Evolutionary conservation across 2,797 vertebrate genomes (phyloP).

Genomic region (Notolabrus celidotus): DNA sequence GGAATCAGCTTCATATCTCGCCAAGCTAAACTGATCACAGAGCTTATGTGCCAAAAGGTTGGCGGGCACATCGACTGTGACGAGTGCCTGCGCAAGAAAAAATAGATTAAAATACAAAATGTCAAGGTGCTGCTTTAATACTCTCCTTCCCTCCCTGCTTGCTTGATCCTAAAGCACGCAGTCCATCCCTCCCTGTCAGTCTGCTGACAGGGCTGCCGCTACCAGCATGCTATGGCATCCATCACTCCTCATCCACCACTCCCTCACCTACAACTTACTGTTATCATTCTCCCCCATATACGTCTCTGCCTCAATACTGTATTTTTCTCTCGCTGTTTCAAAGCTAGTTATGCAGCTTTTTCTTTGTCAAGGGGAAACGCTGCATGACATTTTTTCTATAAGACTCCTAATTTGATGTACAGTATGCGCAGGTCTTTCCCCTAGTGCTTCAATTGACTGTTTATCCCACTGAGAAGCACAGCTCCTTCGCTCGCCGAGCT

Average conservation of each 20-base stretch:
- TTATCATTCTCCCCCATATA: slow-evolving; percentile 4
- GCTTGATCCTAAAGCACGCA: slow-evolving; percentile 32
- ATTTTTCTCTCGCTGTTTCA: neutral
- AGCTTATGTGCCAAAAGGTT: slow-evolving; percentile 34
- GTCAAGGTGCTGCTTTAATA: slow-evolving; percentile 60
- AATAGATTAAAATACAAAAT: slow-evolving; percentile 64
- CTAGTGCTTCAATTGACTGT: neutral
- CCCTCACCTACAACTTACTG: neutral
- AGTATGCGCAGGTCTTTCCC: neutral
- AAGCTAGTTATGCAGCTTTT: neutral
- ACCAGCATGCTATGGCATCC: slow-evolving; percentile 25
- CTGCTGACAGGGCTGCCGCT: slow-evolving; percentile 34
- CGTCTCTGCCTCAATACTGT: slow-evolving; percentile 2
- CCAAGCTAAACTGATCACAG: slow-evolving; percentile 46
- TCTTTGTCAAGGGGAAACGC: neutral
- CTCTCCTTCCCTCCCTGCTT: neutral
- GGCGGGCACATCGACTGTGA: slow-evolving; percentile 19
- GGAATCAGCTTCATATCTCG: slow-evolving; percentile 39
- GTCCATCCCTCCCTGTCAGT: slow-evolving; percentile 37
- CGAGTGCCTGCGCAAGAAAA: slow-evolving; percentile 26
- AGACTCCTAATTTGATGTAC: slow-evolving; percentile 3
- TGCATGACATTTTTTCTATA: neutral
- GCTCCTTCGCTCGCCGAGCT: slow-evolving; percentile 2
- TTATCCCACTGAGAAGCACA: slow-evolving; percentile 1
- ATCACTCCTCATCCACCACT: slow-evolving; percentile 38